Conservation (phyloP, 2,888 invertebrate species). For the Pristionchus mayeri region DNA sequence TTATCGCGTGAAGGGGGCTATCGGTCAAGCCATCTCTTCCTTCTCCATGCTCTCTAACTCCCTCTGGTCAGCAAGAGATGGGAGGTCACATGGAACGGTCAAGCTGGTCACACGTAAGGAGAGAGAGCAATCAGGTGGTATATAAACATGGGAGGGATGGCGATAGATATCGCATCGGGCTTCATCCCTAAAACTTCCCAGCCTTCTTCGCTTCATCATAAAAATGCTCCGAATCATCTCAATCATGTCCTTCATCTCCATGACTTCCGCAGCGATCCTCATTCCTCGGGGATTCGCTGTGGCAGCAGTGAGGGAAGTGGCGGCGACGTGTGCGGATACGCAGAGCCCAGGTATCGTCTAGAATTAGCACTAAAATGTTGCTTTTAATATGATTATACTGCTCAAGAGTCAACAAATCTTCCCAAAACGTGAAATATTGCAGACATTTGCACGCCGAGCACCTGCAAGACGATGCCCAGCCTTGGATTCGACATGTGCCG, state of each 20-base stretch:
- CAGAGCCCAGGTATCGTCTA: not conserved
- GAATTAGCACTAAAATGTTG: not conserved
- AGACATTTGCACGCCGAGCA: not conserved
- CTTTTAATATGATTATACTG: too few relatives aligned
- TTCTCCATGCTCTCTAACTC: not conserved
- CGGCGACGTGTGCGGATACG: not conserved
- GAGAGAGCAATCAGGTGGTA: not conserved
- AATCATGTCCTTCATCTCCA: not conserved
- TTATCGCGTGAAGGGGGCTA: not conserved
- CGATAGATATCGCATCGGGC: not conserved
- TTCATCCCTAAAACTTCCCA: not conserved
- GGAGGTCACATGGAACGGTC: not conserved
- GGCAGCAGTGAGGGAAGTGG: not conserved
- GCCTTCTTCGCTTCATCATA: not conserved
- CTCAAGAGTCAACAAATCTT: too few relatives aligned
- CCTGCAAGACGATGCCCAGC: not conserved
- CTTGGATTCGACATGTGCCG: not conserved
- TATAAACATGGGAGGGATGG: not conserved
- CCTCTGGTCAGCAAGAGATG: not conserved
- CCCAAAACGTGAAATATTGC: not conserved
- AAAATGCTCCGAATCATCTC: not conserved
- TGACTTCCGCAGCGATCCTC: not conserved
- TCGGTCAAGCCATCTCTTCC: not conserved
- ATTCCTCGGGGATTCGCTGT: not conserved
- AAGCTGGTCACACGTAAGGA: constrained; percentile 8